Percentiles rank a stretch among this genome's conserved stretches.
phyloP scores from a whole-genome alignment of 1,140 invertebrate genomes.

The Scaptomyza montana region DNA sequence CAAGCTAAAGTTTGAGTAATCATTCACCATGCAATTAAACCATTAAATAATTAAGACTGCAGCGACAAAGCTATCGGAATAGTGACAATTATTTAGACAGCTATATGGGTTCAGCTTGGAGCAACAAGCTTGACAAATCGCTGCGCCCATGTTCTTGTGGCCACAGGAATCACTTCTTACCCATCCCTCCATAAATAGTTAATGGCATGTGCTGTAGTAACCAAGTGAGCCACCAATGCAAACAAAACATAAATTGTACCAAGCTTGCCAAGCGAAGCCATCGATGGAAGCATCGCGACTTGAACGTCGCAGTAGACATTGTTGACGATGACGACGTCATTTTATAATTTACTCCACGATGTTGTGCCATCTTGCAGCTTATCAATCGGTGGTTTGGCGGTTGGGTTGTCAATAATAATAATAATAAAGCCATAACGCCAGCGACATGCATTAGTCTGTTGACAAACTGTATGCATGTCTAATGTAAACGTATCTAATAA shows the following conservation, averaged over 20 bases:
- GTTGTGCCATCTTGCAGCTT: conserved; percentile 42
- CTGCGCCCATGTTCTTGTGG: neutral
- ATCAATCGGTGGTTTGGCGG: conserved; percentile 22
- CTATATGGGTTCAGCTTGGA: conserved; percentile 24
- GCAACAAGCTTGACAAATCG: conserved; percentile 20
- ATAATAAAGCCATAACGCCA: conserved; percentile 24
- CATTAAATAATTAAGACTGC: conserved; percentile 8
- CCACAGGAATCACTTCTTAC: neutral
- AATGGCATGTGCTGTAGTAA: conserved; percentile 15
- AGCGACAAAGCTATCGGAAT: conserved; percentile 8
- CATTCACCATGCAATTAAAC: neutral
- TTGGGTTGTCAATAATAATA: neutral
- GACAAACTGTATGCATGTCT: conserved; percentile 1
- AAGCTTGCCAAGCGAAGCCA: conserved; percentile 37
- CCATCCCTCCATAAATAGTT: neutral
- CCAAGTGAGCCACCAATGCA: conserved; percentile 29
- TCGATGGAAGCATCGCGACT: conserved; percentile 6
- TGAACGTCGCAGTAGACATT: neutral
- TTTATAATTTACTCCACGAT: conserved; percentile 49
- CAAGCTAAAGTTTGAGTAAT: too few relatives aligned
- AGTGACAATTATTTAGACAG: conserved; percentile 41
- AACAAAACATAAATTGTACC: conserved; percentile 50
- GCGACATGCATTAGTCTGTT: conserved; percentile 25
- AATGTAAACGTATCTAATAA: conserved; percentile 25
- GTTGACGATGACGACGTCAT: conserved; percentile 23